Percentiles rank a stretch among this genome's conserved stretches.
Evolutionary conservation across 2,113 vertebrate genomes (phyloP).

Genomic region (Brienomyrus longianalis): DNA sequence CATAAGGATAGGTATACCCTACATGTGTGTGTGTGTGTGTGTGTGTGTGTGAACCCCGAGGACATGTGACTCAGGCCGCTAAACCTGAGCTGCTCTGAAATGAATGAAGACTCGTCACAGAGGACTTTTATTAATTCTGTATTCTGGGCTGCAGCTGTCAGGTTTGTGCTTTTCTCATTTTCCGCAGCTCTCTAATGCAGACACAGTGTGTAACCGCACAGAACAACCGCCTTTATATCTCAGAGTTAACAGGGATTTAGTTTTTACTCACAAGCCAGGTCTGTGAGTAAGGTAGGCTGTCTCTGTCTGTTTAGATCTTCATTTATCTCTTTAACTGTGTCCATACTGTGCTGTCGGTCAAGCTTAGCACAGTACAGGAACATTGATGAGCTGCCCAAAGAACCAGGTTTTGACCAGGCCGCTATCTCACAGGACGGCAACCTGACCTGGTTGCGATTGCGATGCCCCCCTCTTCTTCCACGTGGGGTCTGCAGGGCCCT

Average conservation of each 20-base stretch:
- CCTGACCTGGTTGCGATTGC: not conserved
- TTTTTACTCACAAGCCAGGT: not conserved
- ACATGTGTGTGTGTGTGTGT: not conserved
- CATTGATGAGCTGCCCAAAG: not conserved
- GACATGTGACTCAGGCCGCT: not conserved
- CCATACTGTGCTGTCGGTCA: not conserved
- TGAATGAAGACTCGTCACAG: conserved; percentile 58
- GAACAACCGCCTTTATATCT: not conserved
- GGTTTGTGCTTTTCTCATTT: not conserved
- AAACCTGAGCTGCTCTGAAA: conserved; percentile 54
- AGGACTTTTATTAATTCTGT: conserved; percentile 56
- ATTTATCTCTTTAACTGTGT: not conserved
- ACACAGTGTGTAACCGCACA: not conserved
- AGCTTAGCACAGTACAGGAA: not conserved
- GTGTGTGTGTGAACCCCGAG: not conserved
- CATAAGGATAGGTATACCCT: too few relatives aligned
- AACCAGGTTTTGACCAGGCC: not conserved
- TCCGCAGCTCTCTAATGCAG: not conserved
- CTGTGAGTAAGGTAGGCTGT: not conserved
- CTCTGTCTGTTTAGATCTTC: not conserved
- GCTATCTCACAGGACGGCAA: not conserved
- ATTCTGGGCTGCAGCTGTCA: conserved; percentile 47
- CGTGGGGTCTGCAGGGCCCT: not conserved
- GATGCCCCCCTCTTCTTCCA: not conserved
- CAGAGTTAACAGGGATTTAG: not conserved